phyloP scores from a whole-genome alignment of 2,113 vertebrate species.

The Hydrolagus affinis region DNA sequence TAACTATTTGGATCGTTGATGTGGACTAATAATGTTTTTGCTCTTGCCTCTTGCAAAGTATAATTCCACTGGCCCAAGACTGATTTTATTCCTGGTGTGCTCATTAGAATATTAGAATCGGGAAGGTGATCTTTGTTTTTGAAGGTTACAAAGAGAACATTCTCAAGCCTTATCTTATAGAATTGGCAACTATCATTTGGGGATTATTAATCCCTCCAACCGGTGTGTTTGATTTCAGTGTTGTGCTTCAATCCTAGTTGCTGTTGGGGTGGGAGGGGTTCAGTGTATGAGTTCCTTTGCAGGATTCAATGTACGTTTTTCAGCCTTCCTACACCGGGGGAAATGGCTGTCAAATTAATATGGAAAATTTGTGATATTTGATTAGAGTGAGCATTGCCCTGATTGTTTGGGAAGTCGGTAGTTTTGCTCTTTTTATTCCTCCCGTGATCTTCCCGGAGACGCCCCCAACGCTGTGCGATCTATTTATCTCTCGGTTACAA shows the following conservation, averaged over 20 bases:
- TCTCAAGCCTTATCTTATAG: not conserved
- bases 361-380: not conserved
- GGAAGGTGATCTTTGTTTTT: not conserved
- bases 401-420: not conserved
- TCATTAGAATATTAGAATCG: too few species aligned
- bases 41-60: too few species aligned
- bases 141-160: too few species aligned
- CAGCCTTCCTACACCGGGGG: not conserved
- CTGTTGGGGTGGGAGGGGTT: not conserved
- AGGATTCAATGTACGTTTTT: not conserved
- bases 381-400: not conserved
- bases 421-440: not conserved
- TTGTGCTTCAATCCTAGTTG: not conserved
- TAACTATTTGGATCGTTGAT: too few species aligned
- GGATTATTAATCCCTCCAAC: not conserved
- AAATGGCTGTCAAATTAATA: not conserved
- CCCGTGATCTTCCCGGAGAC: not conserved
- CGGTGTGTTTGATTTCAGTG: not conserved
- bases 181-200: not conserved
- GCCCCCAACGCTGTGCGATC: not conserved
- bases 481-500: not conserved
- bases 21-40: too few species aligned
- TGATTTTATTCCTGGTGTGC: too few species aligned
- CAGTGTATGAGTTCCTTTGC: not conserved
- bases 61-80: too few species aligned